These are phyloP conservation scores for Gadopsis marmoratus DNA, from an alignment of 2,797 vertebrate genomes.

Conservation along the genomic window DNA sequence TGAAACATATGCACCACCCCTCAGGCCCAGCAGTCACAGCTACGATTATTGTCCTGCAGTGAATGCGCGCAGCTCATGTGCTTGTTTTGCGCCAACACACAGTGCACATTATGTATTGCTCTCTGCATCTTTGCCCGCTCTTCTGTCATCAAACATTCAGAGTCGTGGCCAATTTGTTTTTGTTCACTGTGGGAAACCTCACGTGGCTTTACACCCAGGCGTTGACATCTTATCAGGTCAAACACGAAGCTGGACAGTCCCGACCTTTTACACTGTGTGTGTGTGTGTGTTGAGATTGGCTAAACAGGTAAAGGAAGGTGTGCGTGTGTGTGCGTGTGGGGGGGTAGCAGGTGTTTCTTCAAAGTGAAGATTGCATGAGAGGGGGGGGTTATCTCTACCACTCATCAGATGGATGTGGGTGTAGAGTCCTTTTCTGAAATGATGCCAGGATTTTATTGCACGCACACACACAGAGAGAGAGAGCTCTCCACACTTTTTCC, in stretches of 20 bases:
- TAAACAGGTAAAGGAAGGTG: neutral
- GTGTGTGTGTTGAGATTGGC: neutral
- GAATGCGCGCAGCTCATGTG: neutral
- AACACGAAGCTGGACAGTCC: slow-evolving; percentile 47
- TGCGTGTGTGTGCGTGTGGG: slow-evolving; percentile 14
- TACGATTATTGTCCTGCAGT: neutral
- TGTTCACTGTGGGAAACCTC: slow-evolving; percentile 32
- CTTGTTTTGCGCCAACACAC: neutral
- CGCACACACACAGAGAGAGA: slow-evolving; percentile 19
- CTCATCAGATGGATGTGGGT: slow-evolving; percentile 47
- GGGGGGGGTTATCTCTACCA: slow-evolving; percentile 58
- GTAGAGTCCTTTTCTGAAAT: slow-evolving; percentile 65
- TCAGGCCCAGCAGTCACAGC: no score
- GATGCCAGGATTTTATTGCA: slow-evolving; percentile 64
- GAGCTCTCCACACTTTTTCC: slow-evolving; percentile 44
- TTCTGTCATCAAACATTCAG: slow-evolving; percentile 7
- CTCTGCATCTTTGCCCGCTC: neutral
- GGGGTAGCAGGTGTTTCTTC: slow-evolving; percentile 79
- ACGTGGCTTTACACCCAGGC: slow-evolving; percentile 50
- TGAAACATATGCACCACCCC: no score
- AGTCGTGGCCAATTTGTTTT: slow-evolving; percentile 26
- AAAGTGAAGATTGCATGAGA: slow-evolving; percentile 70
- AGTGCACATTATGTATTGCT: neutral
- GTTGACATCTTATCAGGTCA: slow-evolving; percentile 52
- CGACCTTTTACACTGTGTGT: slow-evolving; percentile 62